Evolutionary conservation across 2,888 invertebrate genomes (phyloP), one percentile per base, ranked within the genome.

Genomic region (Chymomyza fuscimana): DNA sequence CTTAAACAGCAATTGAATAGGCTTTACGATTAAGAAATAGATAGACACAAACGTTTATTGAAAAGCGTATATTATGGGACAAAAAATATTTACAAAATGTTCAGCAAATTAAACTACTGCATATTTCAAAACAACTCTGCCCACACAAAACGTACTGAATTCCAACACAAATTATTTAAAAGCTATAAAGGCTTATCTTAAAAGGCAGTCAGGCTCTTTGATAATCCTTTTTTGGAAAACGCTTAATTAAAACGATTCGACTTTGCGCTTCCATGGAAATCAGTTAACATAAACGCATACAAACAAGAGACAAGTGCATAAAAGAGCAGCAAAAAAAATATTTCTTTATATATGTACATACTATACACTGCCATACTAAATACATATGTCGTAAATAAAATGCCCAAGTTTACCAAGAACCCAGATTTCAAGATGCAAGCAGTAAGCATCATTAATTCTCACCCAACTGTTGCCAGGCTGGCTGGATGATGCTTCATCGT

Each of bases 391-490:
- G 10, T 46, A 63, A 50, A 65, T 58, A 54, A 72, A 69, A 67
- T 79, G 82, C 65, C 69, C 76, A 83, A 74, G 79, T 76, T 86
- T 86, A 86, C 76, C 66, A 76, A 79, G 87, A 84, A 86, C 72
- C 72, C 76, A 79, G 83, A 62, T 58, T 54, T 73, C 74, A 63
- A 66, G 69, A 67, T 68, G 68, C 68, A 70, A 29, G 61, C 59
- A 52, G 73, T 79, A 82, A 76, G 85, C 85, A 85, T 83, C 84
- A 85, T 85, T 85, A 85, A 85, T 85, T 85, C 74, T 82, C 87
- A 82, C 84, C 84, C 87, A 87, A 85, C 85, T 82, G 85, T 84
- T 12, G 74, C 73, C 75, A 73, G 70, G 10, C 58, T 5, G 58
- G 0, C 70, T 69, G 73, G 52, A 40, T 64, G 46, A 64, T 58